Base-by-base conservation (phyloP, 2,797 vertebrate genomes). In the Macropodus opercularis region DNA sequence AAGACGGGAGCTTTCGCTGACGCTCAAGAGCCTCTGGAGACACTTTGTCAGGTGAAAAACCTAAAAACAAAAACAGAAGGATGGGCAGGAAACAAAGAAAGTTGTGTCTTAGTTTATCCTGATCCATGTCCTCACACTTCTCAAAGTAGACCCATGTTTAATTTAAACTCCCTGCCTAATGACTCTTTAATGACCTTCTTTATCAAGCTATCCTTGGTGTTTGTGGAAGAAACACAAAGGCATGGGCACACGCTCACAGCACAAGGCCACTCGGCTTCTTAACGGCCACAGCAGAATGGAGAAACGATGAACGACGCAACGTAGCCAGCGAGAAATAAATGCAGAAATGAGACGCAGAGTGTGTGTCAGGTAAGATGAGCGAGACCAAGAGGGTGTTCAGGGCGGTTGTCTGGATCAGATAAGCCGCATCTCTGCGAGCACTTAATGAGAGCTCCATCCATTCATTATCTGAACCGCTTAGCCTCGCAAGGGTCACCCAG, bases 111-210 rank as follows among this genome's bases (percentile, higher is more conserved):
- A 9, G 15, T 8, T 7, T 39, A 51, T 32, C 59, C 74, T 53
- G 83, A 58, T 35, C 55, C 15, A 34, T 39, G 27, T 69, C 52
- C 52, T 68, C 22, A 24, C 26, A 32, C 50, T 84, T 77, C 69
- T 77, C 50, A 56, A 72, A 83, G 87, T 69, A 67, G 84, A 60
- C 66, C 56, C 41, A 59, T 85, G 87, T 84, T 85, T 72, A 85
- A 90, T 80, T 81, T 75, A 84, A 70, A 65, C 15, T 52, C 54
- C 47, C 79, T 29, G 42, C 63, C 86, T 93, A 93, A 93, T 87
- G 90, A 88, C 74, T 79, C 70, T 85, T 84, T 91, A 91, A 93
- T 91, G 85, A 81, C 67, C 76, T 89, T 91, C 87, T 86, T 87
- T 84, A 72, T 93, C 90, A 92, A 84, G 84, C 61, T 69, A 75